Percentiles rank a stretch among this genome's conserved stretches.
Conservation (phyloP, 2,888 invertebrate genomes). For the Cotesia congregata region DNA sequence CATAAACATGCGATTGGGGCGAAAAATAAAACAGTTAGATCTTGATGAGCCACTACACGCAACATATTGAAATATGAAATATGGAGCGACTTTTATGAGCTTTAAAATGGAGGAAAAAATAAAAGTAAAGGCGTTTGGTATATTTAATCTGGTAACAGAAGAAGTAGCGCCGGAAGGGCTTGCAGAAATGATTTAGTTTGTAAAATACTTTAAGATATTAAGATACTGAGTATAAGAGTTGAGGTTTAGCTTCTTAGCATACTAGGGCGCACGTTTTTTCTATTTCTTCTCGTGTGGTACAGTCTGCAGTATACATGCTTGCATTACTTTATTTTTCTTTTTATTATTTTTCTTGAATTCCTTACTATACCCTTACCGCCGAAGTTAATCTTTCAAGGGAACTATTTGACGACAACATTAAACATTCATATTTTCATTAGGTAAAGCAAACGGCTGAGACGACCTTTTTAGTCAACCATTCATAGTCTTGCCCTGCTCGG, state of each 20-base stretch:
- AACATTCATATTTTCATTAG: slow-evolving; percentile 63
- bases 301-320: neutral
- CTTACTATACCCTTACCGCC: slow-evolving; percentile 4
- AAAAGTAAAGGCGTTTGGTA: slow-evolving; percentile 14
- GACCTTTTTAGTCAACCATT: slow-evolving; percentile 23
- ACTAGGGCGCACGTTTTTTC: slow-evolving; percentile 1
- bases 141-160: slow-evolving; percentile 24
- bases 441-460: slow-evolving; percentile 48
- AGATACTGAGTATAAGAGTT: too few relatives aligned
- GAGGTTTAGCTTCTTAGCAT: neutral
- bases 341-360: neutral
- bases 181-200: slow-evolving; percentile 36
- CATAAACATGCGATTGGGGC: slow-evolving; percentile 17
- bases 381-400: slow-evolving; percentile 14
- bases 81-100: neutral
- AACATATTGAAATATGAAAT: slow-evolving; percentile 4
- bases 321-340: slow-evolving; percentile 13
- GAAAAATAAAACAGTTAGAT: slow-evolving; percentile 20
- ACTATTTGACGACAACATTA: slow-evolving; percentile 45
- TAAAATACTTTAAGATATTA: slow-evolving; percentile 14
- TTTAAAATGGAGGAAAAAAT: neutral
- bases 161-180: neutral
- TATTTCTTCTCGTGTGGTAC: slow-evolving; percentile 16
- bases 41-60: slow-evolving; percentile 21
- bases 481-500: neutral